A percentile compares a stretch with the other conserved stretches of the same genome.
Evolutionary conservation across 2,113 vertebrate species (phyloP).

Genomic region (Carettochelys insculpta): DNA sequence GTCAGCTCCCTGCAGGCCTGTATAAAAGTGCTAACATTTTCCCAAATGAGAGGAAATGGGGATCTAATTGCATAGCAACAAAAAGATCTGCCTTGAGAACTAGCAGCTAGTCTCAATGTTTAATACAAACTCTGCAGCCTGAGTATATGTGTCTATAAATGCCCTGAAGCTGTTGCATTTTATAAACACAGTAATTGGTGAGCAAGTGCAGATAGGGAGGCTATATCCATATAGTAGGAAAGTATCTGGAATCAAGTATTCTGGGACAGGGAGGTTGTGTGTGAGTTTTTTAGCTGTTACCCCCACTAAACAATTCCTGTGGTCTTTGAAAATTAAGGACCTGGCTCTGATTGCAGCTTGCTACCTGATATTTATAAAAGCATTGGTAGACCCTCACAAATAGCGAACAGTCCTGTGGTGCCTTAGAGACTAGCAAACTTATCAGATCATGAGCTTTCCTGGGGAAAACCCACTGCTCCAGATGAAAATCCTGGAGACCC

Average conservation of each 20-base stretch:
- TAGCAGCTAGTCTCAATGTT: neutral
- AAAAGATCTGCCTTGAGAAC: neutral
- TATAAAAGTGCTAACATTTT: neutral
- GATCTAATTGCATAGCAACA: neutral
- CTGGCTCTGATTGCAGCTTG: neutral
- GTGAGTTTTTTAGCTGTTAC: neutral
- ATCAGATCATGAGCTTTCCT: no score
- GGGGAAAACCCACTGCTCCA: no score
- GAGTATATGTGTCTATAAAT: neutral
- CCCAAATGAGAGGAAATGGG: neutral
- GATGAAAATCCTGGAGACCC: no score
- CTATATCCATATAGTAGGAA: neutral
- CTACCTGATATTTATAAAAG: neutral
- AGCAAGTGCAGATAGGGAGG: neutral
- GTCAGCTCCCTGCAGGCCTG: neutral
- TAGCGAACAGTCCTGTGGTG: no score
- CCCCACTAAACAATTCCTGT: neutral
- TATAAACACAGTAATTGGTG: neutral
- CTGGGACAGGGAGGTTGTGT: neutral
- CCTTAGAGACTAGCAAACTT: no score
- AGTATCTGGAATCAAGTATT: neutral
- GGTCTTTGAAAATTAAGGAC: neutral
- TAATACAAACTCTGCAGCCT: neutral
- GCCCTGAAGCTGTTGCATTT: neutral
- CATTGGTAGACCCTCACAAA: no score